phyloP scores from a whole-genome alignment of 2,888 invertebrate genomes.

The Metopia argyrocephala region DNA sequence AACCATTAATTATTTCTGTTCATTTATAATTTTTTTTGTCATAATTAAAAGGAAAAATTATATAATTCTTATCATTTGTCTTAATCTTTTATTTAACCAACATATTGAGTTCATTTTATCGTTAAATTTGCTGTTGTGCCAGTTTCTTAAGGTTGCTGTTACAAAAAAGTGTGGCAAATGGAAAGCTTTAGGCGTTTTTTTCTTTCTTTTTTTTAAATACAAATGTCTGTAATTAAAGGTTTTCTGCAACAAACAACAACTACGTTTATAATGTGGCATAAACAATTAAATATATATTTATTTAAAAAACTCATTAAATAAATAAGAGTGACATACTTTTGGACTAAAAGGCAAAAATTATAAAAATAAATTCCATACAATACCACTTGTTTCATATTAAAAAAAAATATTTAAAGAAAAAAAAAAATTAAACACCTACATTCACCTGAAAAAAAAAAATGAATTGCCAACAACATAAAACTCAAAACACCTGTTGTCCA shows the following conservation, averaged over 20 bases:
- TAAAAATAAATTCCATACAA: slow-evolving; percentile 24
- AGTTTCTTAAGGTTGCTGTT: slow-evolving; percentile 23
- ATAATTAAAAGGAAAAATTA: too few relatives aligned
- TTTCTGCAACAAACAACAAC: slow-evolving; percentile 1
- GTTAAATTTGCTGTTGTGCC: neutral
- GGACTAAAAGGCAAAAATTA: neutral
- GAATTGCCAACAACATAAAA: slow-evolving; percentile 21
- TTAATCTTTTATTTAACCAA: neutral
- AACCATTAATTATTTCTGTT: slow-evolving; percentile 4
- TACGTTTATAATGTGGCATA: neutral
- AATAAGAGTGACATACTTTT: slow-evolving; percentile 45
- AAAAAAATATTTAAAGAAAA: neutral
- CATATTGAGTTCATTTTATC: neutral
- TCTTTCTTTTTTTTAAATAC: neutral
- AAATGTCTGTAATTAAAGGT: slow-evolving; percentile 26
- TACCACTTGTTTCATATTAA: slow-evolving; percentile 21
- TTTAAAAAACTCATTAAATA: slow-evolving; percentile 37
- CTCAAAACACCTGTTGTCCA: slow-evolving; percentile 52
- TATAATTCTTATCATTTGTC: neutral
- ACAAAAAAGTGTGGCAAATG: slow-evolving; percentile 5
- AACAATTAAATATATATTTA: neutral
- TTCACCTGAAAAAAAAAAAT: neutral
- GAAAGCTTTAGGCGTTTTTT: slow-evolving; percentile 16
- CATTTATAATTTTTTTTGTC: neutral
- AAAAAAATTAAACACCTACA: slow-evolving; percentile 31